A percentile compares a stretch with the other conserved stretches of the same genome.
These are phyloP conservation scores for Apocrypta bakeri DNA, from an alignment of 1,140 invertebrate species.

Conservation along the genomic window DNA sequence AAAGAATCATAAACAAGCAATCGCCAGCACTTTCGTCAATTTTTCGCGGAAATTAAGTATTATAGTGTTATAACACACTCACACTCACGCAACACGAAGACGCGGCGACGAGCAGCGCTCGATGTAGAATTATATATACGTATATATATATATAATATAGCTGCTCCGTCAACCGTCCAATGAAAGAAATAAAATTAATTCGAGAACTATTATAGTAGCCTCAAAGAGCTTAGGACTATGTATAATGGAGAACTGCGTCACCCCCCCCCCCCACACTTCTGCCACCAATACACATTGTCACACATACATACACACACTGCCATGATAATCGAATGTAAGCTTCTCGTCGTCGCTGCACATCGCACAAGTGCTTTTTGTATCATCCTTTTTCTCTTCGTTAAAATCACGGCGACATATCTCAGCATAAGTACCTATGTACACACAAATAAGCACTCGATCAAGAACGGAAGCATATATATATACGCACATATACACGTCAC, in stretches of 20 bases:
- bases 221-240: not conserved
- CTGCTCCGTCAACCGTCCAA: not conserved
- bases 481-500: not conserved
- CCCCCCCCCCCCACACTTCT: no score
- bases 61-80: not conserved
- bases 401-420: not conserved
- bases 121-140: no score
- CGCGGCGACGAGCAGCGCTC: no score
- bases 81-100: not conserved
- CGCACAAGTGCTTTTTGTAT: slow-evolving; percentile 1
- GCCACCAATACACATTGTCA: no score
- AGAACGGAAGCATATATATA: not conserved
- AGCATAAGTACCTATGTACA: not conserved
- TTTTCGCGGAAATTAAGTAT: not conserved
- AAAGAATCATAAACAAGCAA: not conserved
- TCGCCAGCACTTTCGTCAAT: not conserved
- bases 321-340: not conserved
- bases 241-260: not conserved
- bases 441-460: not conserved
- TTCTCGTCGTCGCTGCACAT: not conserved
- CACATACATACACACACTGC: not conserved
- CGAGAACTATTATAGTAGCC: not conserved
- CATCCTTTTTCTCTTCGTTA: not conserved
- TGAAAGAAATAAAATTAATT: not conserved
- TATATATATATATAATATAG: not conserved